Evolutionary conservation across 2,797 vertebrate species (phyloP).

Genomic region (Sylvia borin): DNA sequence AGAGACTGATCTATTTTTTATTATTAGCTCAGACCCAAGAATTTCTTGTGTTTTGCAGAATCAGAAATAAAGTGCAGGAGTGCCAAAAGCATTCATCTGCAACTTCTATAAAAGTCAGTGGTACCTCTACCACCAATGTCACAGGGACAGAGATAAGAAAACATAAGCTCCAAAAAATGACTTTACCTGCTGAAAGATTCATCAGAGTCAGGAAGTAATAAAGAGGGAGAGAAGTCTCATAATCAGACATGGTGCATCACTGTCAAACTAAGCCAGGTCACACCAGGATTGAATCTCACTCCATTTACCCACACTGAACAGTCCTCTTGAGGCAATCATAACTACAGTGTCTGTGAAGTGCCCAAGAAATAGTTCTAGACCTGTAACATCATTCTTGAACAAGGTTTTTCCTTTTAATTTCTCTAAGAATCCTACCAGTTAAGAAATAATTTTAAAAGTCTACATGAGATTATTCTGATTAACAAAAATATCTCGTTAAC

Average conservation of each 20-base stretch:
- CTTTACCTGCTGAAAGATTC: neutral
- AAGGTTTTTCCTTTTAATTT: neutral
- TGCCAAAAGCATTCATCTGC: neutral
- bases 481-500: neutral
- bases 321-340: neutral
- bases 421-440: neutral
- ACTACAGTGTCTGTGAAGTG: neutral
- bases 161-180: rapidly evolving
- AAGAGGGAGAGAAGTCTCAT: neutral
- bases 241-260: neutral
- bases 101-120: neutral
- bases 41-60: neutral
- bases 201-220: neutral
- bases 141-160: neutral
- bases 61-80: neutral
- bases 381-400: neutral
- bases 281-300: neutral
- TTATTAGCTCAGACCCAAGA: neutral
- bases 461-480: neutral
- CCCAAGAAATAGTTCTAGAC: neutral
- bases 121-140: neutral
- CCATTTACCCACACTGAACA: neutral
- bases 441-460: neutral
- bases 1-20: neutral
- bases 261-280: neutral